These are phyloP conservation scores for Drosophila formosana DNA, from an alignment of 2,888 invertebrate species.

Conservation along the genomic window DNA sequence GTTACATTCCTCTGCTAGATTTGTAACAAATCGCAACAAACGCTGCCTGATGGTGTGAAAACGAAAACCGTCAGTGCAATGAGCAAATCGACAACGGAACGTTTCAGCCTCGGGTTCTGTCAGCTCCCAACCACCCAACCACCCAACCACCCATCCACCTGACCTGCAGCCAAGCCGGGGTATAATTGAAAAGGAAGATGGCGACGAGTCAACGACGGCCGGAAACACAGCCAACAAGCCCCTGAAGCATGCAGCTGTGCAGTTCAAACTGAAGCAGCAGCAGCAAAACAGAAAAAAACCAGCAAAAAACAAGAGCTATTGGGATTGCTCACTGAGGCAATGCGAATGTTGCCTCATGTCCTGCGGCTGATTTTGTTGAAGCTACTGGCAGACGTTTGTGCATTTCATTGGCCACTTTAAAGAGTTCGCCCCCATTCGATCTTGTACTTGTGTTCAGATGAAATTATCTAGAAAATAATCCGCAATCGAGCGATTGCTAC, in stretches of 20 bases:
- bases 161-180: slow-evolving; percentile 27
- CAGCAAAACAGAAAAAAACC: too few relatives aligned
- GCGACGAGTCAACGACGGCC: slow-evolving; percentile 63
- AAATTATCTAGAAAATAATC: slow-evolving; percentile 3
- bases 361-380: slow-evolving; percentile 38
- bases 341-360: slow-evolving; percentile 43
- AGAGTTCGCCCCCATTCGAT: neutral
- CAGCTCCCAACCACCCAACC: neutral
- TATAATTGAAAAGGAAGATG: slow-evolving; percentile 76
- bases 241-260: slow-evolving; percentile 52
- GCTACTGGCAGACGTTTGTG: slow-evolving; percentile 3
- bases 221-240: slow-evolving; percentile 64
- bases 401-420: slow-evolving; percentile 14
- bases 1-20: slow-evolving; percentile 44
- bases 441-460: neutral
- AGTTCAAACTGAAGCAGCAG: slow-evolving; percentile 32
- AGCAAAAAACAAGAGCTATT: slow-evolving; percentile 23
- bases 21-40: slow-evolving; percentile 70
- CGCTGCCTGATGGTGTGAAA: slow-evolving; percentile 78
- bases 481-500: neutral
- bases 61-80: slow-evolving; percentile 59
- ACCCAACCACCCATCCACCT: neutral
- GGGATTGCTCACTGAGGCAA: slow-evolving; percentile 35
- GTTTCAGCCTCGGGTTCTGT: slow-evolving; percentile 23
- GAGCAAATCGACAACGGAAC: slow-evolving; percentile 64